Conservation (phyloP, 2,797 vertebrate genomes). For the Capromys pilorides region DNA sequence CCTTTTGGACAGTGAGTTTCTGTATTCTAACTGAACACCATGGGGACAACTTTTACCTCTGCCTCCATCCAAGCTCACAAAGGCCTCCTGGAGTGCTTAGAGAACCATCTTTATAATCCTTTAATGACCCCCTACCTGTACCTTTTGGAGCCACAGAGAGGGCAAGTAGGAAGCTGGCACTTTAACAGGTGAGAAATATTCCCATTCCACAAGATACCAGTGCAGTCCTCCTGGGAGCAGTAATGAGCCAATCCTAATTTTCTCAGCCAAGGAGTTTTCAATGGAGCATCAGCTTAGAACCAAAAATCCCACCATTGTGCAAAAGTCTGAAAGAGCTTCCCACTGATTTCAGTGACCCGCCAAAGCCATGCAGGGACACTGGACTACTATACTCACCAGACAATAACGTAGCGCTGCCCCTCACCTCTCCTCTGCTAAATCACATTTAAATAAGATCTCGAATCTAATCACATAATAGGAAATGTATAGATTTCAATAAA, state of each 20-base stretch:
- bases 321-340: not conserved
- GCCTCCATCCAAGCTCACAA: not conserved
- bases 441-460: not conserved
- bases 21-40: not conserved
- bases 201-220: not conserved
- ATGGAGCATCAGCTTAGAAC: not conserved
- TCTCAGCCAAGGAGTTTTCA: not conserved
- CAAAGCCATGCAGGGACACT: not conserved
- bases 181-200: too few species aligned
- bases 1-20: not conserved
- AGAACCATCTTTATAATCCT: not conserved
- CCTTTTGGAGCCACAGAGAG: not conserved
- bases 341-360: not conserved
- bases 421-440: not conserved
- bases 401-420: not conserved
- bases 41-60: not conserved
- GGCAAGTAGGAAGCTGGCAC: not conserved
- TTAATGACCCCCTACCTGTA: too few species aligned
- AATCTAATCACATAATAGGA: not conserved
- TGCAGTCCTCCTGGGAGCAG: not conserved
- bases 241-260: not conserved
- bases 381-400: not conserved
- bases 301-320: not conserved
- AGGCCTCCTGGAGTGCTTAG: too few species aligned
- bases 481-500: not conserved